phyloP scores from a whole-genome alignment of 2,888 invertebrate species.

The Cordylochernes scorpioides region DNA sequence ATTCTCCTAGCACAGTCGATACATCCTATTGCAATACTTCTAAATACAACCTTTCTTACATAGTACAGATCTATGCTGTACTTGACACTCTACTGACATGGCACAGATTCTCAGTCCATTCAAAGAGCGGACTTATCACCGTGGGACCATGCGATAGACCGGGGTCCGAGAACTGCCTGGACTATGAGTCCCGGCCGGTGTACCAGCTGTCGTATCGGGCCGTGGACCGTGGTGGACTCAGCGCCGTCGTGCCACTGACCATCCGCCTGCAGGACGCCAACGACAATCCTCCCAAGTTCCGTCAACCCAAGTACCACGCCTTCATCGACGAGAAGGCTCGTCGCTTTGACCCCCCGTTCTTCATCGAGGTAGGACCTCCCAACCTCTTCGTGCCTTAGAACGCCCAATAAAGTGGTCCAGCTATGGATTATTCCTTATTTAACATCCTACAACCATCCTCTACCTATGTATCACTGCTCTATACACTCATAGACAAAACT shows the following conservation, averaged over 20 bases:
- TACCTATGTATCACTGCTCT: too few relatives aligned
- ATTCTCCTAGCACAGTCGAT: too few relatives aligned
- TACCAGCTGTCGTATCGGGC: slow-evolving; percentile 53
- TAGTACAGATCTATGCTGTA: not conserved
- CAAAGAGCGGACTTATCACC: slow-evolving; percentile 47
- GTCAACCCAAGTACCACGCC: slow-evolving; percentile 43
- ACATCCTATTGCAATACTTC: too few relatives aligned
- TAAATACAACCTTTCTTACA: too few relatives aligned
- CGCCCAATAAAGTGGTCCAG: too few relatives aligned
- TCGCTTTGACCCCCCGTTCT: slow-evolving; percentile 41
- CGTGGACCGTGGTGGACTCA: slow-evolving; percentile 39
- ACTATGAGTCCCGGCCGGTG: slow-evolving; percentile 50
- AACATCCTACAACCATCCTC: too few relatives aligned
- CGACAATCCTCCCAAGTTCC: slow-evolving; percentile 62
- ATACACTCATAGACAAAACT: too few relatives aligned
- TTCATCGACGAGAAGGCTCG: slow-evolving; percentile 61
- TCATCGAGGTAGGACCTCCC: slow-evolving; percentile 19
- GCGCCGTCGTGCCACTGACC: slow-evolving; percentile 12
- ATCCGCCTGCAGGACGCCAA: slow-evolving; percentile 17
- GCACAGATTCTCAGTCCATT: slow-evolving; percentile 40
- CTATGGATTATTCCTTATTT: too few relatives aligned
- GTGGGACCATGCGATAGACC: slow-evolving; percentile 44
- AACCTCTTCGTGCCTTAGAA: too few relatives aligned
- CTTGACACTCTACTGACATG: slow-evolving; percentile 3
- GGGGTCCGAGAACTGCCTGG: slow-evolving; percentile 43